phyloP scores from a whole-genome alignment of 2,113 vertebrate species.

The Calyptomena viridis region DNA sequence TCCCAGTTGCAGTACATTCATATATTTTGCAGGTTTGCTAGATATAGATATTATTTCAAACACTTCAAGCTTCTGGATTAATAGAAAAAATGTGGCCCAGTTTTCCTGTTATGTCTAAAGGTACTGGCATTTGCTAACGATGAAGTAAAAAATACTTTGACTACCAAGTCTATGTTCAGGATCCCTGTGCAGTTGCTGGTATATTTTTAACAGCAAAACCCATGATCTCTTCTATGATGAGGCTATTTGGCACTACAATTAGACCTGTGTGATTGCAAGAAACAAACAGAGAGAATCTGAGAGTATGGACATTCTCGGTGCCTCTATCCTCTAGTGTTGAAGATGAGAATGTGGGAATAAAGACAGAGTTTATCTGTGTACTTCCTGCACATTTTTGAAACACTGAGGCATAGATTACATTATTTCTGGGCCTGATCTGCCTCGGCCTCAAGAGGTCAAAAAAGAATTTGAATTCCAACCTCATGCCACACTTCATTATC shows the following conservation, averaged over 20 bases:
- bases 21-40: background rate
- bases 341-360: background rate
- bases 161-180: background rate
- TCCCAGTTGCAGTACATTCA: background rate
- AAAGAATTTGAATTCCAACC: background rate
- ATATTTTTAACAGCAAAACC: background rate
- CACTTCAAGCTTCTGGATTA: background rate
- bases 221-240: background rate
- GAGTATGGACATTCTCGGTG: background rate
- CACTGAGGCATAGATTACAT: background rate
- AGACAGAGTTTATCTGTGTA: background rate
- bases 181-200: background rate
- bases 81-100: background rate
- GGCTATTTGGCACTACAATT: background rate
- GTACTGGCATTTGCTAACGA: background rate
- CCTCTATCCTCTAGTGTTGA: background rate
- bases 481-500: background rate
- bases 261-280: background rate
- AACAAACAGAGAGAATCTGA: background rate
- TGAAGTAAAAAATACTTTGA: background rate
- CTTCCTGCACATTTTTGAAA: background rate
- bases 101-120: background rate
- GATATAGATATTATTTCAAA: background rate
- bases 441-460: background rate
- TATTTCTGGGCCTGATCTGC: background rate